These are phyloP conservation scores for Himalopsyche japonica DNA, from an alignment of 2,888 invertebrate genomes.

Conservation along the genomic window DNA sequence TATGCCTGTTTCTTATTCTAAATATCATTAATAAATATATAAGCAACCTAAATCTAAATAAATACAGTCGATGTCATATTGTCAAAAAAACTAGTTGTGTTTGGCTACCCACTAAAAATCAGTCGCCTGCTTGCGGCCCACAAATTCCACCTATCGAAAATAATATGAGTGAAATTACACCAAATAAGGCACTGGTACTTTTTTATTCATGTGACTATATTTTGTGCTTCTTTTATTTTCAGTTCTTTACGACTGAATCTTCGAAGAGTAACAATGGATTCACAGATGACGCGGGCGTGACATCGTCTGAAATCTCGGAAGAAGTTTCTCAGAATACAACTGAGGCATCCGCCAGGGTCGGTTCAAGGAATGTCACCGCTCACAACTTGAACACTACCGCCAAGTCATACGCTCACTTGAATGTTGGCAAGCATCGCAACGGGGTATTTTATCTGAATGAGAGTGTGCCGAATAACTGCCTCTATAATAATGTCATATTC, in stretches of 20 bases:
- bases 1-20: no score
- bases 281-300: background rate
- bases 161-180: no score
- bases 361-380: constrained; percentile 47
- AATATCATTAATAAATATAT: no score
- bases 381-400: constrained; percentile 50
- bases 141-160: no score
- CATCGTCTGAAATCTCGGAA: constrained; percentile 16
- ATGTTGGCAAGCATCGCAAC: constrained; percentile 49
- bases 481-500: constrained; percentile 69
- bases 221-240: background rate
- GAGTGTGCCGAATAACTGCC: constrained; percentile 60
- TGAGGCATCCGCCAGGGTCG: constrained; percentile 37
- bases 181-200: no score
- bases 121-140: no score
- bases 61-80: no score
- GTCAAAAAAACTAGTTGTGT: no score
- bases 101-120: no score
- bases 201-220: no score
- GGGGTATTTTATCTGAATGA: constrained; percentile 48
- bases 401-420: constrained; percentile 35
- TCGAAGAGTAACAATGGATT: background rate
- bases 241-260: background rate
- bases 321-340: constrained; percentile 27
- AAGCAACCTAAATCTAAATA: no score